A percentile compares a stretch with the other conserved stretches of the same genome.
Evolutionary conservation across 2,888 invertebrate species (phyloP).

Genomic region (Drosophila limbata): DNA sequence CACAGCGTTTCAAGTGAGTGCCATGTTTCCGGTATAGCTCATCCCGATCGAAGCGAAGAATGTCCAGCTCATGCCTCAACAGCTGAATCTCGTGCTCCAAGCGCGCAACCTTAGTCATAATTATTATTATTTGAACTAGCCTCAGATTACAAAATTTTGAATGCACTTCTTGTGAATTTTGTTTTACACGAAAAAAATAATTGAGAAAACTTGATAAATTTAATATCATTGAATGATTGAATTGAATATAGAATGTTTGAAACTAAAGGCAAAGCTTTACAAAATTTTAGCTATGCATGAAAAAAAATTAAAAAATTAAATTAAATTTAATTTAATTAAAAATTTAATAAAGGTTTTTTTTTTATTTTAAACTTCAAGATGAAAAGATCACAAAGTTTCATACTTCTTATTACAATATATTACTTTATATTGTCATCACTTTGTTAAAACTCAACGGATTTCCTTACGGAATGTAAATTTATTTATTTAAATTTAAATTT

Average conservation of each 20-base stretch:
- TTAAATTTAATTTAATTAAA: too few relatives aligned
- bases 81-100: constrained; percentile 41
- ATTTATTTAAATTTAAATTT: too few relatives aligned
- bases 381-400: too few relatives aligned
- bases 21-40: constrained; percentile 24
- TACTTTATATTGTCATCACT: too few relatives aligned
- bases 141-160: constrained; percentile 20
- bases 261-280: background rate
- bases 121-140: background rate
- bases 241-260: background rate
- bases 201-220: constrained; percentile 20
- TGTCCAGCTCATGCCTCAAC: constrained; percentile 46
- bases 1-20: constrained; percentile 17
- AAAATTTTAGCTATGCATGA: background rate
- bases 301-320: background rate
- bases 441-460: too few relatives aligned
- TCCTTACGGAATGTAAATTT: too few relatives aligned
- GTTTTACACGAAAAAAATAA: constrained; percentile 2
- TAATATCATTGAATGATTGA: background rate
- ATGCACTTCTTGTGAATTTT: constrained; percentile 45
- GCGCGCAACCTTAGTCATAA: constrained; percentile 36
- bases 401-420: too few relatives aligned
- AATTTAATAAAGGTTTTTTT: too few relatives aligned
- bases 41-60: constrained; percentile 26
- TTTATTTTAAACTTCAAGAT: too few relatives aligned